phyloP scores from a whole-genome alignment of 2,888 invertebrate genomes.

The Ctena decussata region DNA sequence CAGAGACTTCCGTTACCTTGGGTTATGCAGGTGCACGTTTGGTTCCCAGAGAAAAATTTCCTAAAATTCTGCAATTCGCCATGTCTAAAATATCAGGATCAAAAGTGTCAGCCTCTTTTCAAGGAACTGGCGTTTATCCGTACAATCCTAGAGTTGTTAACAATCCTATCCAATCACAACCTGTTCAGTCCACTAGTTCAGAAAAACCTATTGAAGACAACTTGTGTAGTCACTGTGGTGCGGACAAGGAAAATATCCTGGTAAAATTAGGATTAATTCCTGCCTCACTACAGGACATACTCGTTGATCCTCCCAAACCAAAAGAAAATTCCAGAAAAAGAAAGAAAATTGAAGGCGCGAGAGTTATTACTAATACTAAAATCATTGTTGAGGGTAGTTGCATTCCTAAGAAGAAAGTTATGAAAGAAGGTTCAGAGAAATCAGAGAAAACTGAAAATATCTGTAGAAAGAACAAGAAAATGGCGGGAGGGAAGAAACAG shows the following conservation, averaged over 20 bases:
- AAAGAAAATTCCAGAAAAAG: background rate
- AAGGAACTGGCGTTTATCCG: background rate
- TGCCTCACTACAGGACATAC: background rate
- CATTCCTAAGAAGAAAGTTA: too few relatives aligned
- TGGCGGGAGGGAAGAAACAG: too few relatives aligned
- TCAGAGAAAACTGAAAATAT: too few relatives aligned
- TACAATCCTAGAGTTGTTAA: background rate
- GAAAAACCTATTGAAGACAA: background rate
- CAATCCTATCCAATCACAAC: too few relatives aligned
- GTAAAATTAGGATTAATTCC: background rate
- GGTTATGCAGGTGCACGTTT: constrained; percentile 3
- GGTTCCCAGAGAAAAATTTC: too few relatives aligned
- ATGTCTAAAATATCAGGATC: background rate
- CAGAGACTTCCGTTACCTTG: background rate
- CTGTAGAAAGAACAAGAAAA: too few relatives aligned
- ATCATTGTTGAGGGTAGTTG: too few relatives aligned
- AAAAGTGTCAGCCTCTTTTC: background rate
- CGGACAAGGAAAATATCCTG: background rate
- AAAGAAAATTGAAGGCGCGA: background rate
- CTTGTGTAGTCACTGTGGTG: too few relatives aligned
- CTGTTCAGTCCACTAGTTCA: too few relatives aligned
- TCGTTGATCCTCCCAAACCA: background rate
- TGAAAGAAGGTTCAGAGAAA: too few relatives aligned
- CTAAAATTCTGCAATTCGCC: background rate
- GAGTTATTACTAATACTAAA: background rate